Evolutionary conservation across 1,140 invertebrate species (phyloP), one percentile per base, ranked within the genome.

Genomic region (Aethina tumida): DNA sequence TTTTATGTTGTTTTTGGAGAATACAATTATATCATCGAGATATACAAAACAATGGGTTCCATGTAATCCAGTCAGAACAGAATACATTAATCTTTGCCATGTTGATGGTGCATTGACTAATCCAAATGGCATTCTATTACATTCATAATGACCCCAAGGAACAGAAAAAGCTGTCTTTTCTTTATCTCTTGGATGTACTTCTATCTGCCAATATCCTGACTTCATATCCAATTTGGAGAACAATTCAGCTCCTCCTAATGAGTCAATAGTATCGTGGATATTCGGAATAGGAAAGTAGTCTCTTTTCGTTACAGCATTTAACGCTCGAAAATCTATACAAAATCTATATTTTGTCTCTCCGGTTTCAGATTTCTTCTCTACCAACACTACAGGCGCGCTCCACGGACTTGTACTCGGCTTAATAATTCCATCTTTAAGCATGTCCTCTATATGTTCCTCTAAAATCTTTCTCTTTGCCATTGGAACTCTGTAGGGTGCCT

Each of bases 241-340:
- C 26, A 51, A 56, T 21, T 44, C 43, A 3, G 55, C 41, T 2
- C 51, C 50, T 9, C 47, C 50, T 20, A 70, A 27, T 7, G 40
- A 39, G 35, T 63, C 56, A 6, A 74, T 43, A 12, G 52, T 60
- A 8, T 66, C 60, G 12, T 63, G 57, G 9, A 70, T 63, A 5
- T 54, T 49, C 8, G 67, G 68, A 5, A 74, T 35, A 1, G 70
- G 69, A 45, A 55, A 70, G 14, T 39, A 39, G 37, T 70, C 63
- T 29, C 46, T 28, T 19, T 45, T 53, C 0, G 63, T 71, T 19
- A 52, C 34, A 27, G 42, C 26, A 28, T 62, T 63, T 0, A 62
- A 29, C 33, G 38, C 41, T 12, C 56, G 16, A 33, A 49, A 60
- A 38, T 61, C 54, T 5, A 60, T 43, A 20, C 51, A 52, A 4